Percentiles rank a stretch among this genome's conserved stretches.
Conservation (phyloP, 1,140 invertebrate genomes). For the Leguminivora glycinivorella region DNA sequence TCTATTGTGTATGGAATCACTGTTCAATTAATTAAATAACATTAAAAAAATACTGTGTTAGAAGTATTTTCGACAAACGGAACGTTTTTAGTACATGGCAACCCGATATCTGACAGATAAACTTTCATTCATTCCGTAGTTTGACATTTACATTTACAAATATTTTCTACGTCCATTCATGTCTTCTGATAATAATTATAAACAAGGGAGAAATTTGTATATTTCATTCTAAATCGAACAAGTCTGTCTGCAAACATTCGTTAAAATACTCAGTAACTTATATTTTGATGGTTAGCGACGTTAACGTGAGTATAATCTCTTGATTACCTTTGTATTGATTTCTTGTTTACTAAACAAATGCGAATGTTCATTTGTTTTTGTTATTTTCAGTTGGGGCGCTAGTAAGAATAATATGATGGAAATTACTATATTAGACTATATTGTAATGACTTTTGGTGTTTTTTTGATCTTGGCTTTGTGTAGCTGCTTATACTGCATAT, state of each 20-base stretch:
- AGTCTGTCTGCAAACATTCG: background rate
- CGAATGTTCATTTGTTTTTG: background rate
- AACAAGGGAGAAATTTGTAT: background rate
- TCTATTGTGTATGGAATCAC: background rate
- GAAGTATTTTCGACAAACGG: background rate
- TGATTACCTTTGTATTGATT: background rate
- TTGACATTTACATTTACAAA: background rate
- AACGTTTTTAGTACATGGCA: constrained; percentile 1
- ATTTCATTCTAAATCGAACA: background rate
- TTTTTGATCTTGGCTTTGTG: constrained; percentile 44
- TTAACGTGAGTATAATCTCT: background rate
- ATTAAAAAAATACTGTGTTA: background rate
- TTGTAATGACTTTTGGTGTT: constrained; percentile 42
- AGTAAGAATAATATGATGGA: background rate
- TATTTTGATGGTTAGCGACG: background rate
- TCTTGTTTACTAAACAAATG: background rate
- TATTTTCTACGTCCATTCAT: background rate
- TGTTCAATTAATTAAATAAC: background rate
- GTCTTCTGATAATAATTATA: background rate
- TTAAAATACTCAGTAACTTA: background rate
- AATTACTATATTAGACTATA: constrained; percentile 35
- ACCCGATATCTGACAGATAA: background rate
- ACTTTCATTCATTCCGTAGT: background rate
- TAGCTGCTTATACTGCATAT: constrained; percentile 50
- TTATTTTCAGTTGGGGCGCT: constrained; percentile 16